Base-by-base conservation (phyloP, 1,140 invertebrate species). In the Zaprionus lachaisei region DNA sequence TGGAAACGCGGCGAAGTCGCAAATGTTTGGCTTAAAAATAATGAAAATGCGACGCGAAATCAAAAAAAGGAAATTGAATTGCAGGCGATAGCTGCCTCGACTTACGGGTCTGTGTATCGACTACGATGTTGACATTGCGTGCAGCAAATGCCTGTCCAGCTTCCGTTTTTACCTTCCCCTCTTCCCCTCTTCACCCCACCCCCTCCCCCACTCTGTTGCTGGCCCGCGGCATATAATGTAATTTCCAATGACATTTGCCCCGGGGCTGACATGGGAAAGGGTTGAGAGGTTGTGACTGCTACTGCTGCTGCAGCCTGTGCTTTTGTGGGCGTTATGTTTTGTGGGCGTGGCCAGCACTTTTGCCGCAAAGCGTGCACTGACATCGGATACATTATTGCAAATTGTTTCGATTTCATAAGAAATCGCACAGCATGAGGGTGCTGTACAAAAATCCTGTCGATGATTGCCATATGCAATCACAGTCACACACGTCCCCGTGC, bases 361-460 rank as follows among this genome's bases (percentile, higher is more conserved):
- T 55, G 54, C 24, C 34, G 20, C 54, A 58, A 84, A 72, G 84
- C 85, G 75, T 81, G 79, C 81, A 89, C 20, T 89, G 85, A 85
- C 85, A 89, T 82, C 81, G 90, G 85, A 84, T 89, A 90, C 85
- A 89, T 89, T 89, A 90, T 89, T 89, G 85, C 81, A 90, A 89
- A 89, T 89, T 89, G 85, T 89, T 89, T 89, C 85, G 70, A 85
- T 90, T 89, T 85, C 79, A 90, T 89, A 89, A 90, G 72, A 85
- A 84, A 77, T 80, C 84, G 79, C 77, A 64, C 74, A 63, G 66
- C 72, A 81, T 71, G 34, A 65, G 68, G 60, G 61, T 70, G 54
- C 62, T 54, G 26, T 63, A 28, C 38, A 34, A 34, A 73, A 80
- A 77, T 83, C 72, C 80, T 75, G 58, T 51, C 26, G 60, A 63